Conservation (phyloP, 1,140 invertebrate genomes). For the Hylyphantes graminicola region DNA sequence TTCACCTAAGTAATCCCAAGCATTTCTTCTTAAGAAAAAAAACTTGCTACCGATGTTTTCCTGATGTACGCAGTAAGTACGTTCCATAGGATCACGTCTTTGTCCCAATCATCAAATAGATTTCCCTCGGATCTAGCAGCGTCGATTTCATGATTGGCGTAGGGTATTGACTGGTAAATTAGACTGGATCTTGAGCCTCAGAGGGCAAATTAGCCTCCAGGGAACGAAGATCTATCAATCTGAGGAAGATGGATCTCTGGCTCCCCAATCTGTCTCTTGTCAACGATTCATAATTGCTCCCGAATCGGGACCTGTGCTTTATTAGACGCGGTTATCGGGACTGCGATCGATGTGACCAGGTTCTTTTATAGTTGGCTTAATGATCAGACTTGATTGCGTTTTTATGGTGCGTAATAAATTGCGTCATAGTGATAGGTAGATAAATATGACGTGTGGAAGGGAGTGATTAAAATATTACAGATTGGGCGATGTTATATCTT, state of each 20-base stretch:
- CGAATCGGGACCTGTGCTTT: constrained; percentile 21
- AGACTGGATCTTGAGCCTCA: background rate
- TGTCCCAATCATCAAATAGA: background rate
- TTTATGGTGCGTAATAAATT: constrained; percentile 24
- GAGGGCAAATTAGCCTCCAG: constrained; percentile 32
- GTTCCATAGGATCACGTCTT: background rate
- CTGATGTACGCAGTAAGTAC: no score
- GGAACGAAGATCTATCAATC: constrained; percentile 34
- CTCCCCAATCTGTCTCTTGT: constrained; percentile 43
- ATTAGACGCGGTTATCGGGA: constrained; percentile 6
- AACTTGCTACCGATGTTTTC: no score
- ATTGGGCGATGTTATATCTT: no score
- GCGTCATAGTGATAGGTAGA: no score
- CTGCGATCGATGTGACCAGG: constrained; percentile 5
- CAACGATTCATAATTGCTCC: constrained; percentile 50
- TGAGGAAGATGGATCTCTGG: constrained; percentile 51
- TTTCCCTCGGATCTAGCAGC: background rate
- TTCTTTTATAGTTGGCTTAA: constrained; percentile 31
- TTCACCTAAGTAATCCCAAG: no score
- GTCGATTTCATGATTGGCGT: background rate
- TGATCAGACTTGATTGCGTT: constrained; percentile 20
- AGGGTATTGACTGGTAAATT: constrained; percentile 34
- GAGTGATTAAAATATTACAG: no score
- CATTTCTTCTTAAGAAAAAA: no score
- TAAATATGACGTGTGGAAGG: no score